A percentile compares a stretch with the other conserved stretches of the same genome.
These are phyloP conservation scores for Battus philenor DNA, from an alignment of 1,140 invertebrate genomes.

Conservation along the genomic window DNA sequence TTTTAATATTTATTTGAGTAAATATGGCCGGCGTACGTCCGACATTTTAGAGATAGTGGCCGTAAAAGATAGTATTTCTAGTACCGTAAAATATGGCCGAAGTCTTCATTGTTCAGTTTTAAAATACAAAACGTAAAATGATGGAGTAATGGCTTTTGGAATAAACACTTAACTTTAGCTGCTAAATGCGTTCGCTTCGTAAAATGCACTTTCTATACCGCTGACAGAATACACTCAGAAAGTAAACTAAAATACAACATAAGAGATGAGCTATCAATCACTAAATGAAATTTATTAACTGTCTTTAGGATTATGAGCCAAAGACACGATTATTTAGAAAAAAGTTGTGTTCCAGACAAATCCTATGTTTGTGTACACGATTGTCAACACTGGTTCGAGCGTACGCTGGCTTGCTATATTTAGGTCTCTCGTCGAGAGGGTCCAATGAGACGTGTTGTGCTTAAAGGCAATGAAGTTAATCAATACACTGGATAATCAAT, in stretches of 20 bases:
- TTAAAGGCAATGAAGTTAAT: slow-evolving; percentile 51
- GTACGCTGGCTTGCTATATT: slow-evolving; percentile 50
- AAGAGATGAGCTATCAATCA: not conserved
- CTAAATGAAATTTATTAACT: slow-evolving; percentile 1
- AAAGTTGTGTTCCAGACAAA: not conserved
- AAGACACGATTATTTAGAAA: slow-evolving; percentile 6
- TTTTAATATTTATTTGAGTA: too few species aligned
- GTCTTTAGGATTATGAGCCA: slow-evolving; percentile 1
- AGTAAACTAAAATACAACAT: not conserved
- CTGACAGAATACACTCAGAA: not conserved
- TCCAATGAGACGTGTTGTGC: slow-evolving; percentile 49
- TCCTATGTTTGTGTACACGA: slow-evolving; percentile 17
- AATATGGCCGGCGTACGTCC: too few species aligned
- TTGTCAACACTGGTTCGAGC: slow-evolving; percentile 38
- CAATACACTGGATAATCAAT: slow-evolving; percentile 47
- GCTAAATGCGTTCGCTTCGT: not conserved
- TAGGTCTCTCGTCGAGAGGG: slow-evolving; percentile 43
- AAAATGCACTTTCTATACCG: not conserved
- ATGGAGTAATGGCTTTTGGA: not conserved
- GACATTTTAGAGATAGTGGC: too few species aligned
- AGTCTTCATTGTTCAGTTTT: too few species aligned
- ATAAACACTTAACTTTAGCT: not conserved
- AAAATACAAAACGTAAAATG: not conserved
- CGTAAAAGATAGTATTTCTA: too few species aligned
- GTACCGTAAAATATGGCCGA: too few species aligned